A percentile compares a stretch with the other conserved stretches of the same genome.
phyloP scores from a whole-genome alignment of 2,113 vertebrate genomes.

The Etia nguti region DNA sequence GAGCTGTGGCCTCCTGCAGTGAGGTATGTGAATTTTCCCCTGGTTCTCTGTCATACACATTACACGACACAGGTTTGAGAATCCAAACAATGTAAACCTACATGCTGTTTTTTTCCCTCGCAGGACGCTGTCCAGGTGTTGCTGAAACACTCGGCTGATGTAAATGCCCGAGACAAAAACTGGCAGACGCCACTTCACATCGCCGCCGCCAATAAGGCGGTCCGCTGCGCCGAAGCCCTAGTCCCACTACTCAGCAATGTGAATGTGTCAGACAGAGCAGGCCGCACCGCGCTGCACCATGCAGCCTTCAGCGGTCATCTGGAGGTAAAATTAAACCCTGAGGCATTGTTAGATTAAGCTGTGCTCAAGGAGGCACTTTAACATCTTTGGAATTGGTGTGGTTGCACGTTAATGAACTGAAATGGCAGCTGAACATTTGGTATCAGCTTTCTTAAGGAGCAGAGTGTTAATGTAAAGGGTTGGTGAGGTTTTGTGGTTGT shows the following conservation, averaged over 20 bases:
- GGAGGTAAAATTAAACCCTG: conserved; percentile 74
- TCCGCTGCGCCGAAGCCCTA: conserved; percentile 94
- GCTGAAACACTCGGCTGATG: conserved; percentile 96
- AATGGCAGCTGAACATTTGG: background rate
- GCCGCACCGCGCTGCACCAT: conserved; percentile 93
- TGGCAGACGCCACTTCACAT: conserved; percentile 98
- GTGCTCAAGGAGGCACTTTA: background rate
- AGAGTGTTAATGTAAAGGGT: background rate
- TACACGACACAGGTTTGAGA: background rate
- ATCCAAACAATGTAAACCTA: background rate
- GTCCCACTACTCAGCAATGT: conserved; percentile 95
- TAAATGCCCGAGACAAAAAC: conserved; percentile 97
- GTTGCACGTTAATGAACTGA: background rate
- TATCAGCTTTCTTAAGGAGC: background rate
- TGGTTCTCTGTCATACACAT: background rate
- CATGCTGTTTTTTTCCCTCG: background rate
- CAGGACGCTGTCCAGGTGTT: conserved; percentile 97
- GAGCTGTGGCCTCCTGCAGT: conserved; percentile 96
- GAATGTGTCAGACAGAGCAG: conserved; percentile 93
- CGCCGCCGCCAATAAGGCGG: conserved; percentile 94
- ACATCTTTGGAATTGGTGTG: background rate
- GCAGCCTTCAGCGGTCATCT: conserved; percentile 95
- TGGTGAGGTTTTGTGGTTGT: background rate
- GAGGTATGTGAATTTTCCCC: conserved; percentile 77
- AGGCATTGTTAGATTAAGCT: background rate